A percentile compares a stretch with the other conserved stretches of the same genome.
Conservation (phyloP, 2,888 invertebrate genomes). For the Ectobius pallidus region DNA sequence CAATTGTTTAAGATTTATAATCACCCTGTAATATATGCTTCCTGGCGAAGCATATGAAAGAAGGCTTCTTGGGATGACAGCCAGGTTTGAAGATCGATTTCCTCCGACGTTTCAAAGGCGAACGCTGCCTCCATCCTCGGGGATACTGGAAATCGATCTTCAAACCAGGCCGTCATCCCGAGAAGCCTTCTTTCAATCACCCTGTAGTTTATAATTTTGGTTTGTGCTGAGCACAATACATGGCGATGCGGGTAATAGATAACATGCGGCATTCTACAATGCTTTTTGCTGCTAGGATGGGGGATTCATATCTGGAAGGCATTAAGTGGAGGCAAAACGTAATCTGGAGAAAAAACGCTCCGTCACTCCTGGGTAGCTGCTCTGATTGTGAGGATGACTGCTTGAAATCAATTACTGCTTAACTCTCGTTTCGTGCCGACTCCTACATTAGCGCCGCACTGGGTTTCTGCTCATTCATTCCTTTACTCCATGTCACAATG, state of each 20-base stretch:
- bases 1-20: no score
- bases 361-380: neutral
- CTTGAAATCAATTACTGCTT: conserved; percentile 1
- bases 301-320: neutral
- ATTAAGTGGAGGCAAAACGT: neutral
- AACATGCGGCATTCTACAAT: neutral
- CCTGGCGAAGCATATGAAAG: no score
- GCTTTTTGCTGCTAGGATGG: neutral
- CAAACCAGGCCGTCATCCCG: neutral
- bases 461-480: no score
- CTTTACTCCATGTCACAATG: no score
- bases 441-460: neutral
- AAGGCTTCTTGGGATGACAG: no score
- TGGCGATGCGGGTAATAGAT: neutral
- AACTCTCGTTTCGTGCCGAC: neutral
- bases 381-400: neutral
- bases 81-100: no score
- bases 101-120: no score
- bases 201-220: conserved; percentile 20
- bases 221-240: neutral
- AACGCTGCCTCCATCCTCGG: no score
- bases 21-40: no score
- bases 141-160: no score
- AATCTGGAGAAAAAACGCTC: neutral
- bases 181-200: conserved; percentile 30